These are phyloP conservation scores for Sakesphorus luctuosus DNA, from an alignment of 2,113 vertebrate genomes.

Conservation along the genomic window DNA sequence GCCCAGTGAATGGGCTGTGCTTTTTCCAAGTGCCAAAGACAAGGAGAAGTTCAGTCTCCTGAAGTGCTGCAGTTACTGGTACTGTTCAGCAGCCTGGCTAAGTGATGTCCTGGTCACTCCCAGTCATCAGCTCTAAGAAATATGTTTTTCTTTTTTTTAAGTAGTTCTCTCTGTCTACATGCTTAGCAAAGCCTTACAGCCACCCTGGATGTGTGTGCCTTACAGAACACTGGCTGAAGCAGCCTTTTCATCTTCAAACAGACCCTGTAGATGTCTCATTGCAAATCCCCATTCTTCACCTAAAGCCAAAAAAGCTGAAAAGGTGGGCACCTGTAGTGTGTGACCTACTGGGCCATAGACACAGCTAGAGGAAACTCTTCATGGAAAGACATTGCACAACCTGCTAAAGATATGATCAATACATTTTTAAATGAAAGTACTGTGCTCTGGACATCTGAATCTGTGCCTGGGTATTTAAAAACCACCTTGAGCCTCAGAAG, in stretches of 20 bases:
- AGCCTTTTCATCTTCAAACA: not conserved
- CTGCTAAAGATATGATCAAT: not conserved
- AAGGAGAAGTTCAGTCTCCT: not conserved
- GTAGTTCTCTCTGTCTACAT: not conserved
- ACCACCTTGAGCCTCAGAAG: not conserved
- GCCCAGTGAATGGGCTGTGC: not conserved
- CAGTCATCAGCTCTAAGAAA: not conserved
- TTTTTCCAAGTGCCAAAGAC: not conserved
- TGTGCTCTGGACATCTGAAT: not conserved
- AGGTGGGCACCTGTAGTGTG: not conserved
- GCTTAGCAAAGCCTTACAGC: not conserved
- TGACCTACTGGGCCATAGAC: not conserved
- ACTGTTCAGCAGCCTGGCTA: not conserved
- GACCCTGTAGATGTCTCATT: not conserved
- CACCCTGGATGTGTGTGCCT: not conserved
- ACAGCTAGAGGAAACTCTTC: not conserved
- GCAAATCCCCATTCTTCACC: not conserved
- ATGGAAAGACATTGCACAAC: not conserved
- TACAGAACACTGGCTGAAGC: not conserved
- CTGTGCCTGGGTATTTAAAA: not conserved
- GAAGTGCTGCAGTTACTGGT: rapidly evolving
- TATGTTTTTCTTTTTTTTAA: not conserved
- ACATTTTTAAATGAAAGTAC: not conserved
- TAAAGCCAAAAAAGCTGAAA: not conserved
- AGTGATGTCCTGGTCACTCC: not conserved